These are phyloP conservation scores for Felis catus DNA, from an alignment of 2,113 vertebrate species.

Conservation along the genomic window DNA sequence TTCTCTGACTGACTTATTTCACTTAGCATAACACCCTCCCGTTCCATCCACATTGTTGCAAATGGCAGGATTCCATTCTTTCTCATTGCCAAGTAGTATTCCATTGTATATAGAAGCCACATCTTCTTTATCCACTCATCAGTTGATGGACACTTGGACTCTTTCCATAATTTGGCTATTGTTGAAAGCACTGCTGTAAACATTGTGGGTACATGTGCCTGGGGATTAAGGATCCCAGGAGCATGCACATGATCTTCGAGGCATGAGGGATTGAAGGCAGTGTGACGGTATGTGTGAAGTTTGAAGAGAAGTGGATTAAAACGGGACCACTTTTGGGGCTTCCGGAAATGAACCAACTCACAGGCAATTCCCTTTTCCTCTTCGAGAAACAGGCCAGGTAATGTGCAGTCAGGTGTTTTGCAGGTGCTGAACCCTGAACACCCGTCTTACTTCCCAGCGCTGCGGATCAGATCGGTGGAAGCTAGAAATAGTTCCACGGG, in stretches of 20 bases:
- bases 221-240: not conserved
- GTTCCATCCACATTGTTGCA: too few species aligned
- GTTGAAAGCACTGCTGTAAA: too few species aligned
- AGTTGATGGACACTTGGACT: too few species aligned
- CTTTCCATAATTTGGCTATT: too few species aligned
- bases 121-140: too few species aligned
- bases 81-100: too few species aligned
- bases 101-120: too few species aligned
- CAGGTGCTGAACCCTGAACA: not conserved
- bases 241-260: not conserved
- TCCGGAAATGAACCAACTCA: not conserved
- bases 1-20: too few species aligned
- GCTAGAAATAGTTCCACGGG: too few species aligned
- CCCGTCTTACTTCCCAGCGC: fast-evolving
- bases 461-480: not conserved
- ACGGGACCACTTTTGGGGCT: not conserved
- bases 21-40: too few species aligned
- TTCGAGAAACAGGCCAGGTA: not conserved
- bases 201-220: too few species aligned
- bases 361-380: not conserved
- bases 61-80: too few species aligned
- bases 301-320: not conserved
- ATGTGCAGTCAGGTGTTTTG: fast-evolving
- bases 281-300: not conserved
- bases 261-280: not conserved